These are phyloP conservation scores for Coranthus polyacanthus DNA, from an alignment of 2,797 vertebrate genomes.

Conservation along the genomic window DNA sequence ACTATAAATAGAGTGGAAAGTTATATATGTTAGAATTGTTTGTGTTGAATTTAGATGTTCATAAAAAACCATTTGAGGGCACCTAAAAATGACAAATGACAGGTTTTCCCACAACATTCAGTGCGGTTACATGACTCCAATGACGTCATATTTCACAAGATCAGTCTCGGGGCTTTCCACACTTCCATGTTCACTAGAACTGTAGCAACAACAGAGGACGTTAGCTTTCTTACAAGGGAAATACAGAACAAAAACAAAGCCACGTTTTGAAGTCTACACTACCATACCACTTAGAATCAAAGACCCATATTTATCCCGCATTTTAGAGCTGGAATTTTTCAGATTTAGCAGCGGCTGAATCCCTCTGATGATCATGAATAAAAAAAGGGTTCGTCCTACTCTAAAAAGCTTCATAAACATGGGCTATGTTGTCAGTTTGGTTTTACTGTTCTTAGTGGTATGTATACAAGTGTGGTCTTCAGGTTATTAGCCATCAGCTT, in stretches of 20 bases:
- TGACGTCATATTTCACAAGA: slow-evolving; percentile 40
- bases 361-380: slow-evolving; percentile 8
- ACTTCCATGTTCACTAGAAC: slow-evolving; percentile 61
- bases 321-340: slow-evolving; percentile 32
- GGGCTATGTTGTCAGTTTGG: slow-evolving; percentile 21
- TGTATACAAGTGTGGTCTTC: slow-evolving; percentile 70
- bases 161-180: slow-evolving; percentile 61
- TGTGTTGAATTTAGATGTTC: slow-evolving; percentile 2
- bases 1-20: background rate
- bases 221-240: slow-evolving; percentile 46
- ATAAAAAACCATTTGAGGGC: slow-evolving; percentile 13
- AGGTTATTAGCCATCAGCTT: slow-evolving; percentile 58
- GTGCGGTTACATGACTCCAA: slow-evolving; percentile 24
- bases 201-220: slow-evolving; percentile 52
- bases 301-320: slow-evolving; percentile 56
- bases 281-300: slow-evolving; percentile 74
- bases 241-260: slow-evolving; percentile 56
- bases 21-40: background rate
- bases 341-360: slow-evolving; percentile 18
- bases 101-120: slow-evolving; percentile 18
- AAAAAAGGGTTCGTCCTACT: slow-evolving; percentile 28
- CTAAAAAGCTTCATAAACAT: slow-evolving; percentile 64
- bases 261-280: slow-evolving; percentile 65
- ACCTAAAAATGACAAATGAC: slow-evolving; percentile 26
- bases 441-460: slow-evolving; percentile 64